Base-by-base conservation (phyloP, 2,888 invertebrate species). In the Clanis bilineata region DNA sequence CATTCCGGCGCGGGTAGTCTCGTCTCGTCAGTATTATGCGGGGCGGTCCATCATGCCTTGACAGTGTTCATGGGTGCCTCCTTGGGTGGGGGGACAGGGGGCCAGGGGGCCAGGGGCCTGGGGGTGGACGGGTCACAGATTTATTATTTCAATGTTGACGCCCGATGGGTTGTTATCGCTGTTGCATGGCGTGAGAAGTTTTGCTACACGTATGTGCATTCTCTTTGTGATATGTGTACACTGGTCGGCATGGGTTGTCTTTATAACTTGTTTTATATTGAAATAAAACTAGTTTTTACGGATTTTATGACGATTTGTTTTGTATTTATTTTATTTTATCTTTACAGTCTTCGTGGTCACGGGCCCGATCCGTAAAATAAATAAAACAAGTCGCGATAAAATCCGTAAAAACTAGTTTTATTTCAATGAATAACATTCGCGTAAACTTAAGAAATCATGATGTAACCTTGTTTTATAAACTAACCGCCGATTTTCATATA, bases 21-120 rank as follows among this genome's bases (percentile, higher is more conserved):
- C 93, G 94, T 93, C 94, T 95, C 95, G 95, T 95, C 95, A 95
- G 94, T 93, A 94, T 94, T 95, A 94, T 94, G 93, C 93, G 84
- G 90, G 90, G 94, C 94, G 94, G 95, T 95, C 95, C 93, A 94
- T 95, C 95, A 95, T 93, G 76, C 73, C 86, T 84, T 94, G 94
- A 95, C 95, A 94, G 93, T 90, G 93, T 93, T 93, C 93, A 93
- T 86, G 88, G 87, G 83, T 85, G 85, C 85, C 85, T 85, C 86
- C 85, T 85, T 83, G 83, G 82, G 79, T 79, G 57, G 57, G 58
- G 56, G 61, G 66, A 81, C 83, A 86, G 86, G 82, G 82, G 63
- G 67, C 68, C 58, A 62, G 66, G 72, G 62, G n/a, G n/a, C n/a
- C n/a, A n/a, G 69, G 66, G 63, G 65, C 66, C 62, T 60, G n/a